Evolutionary conservation across 2,797 vertebrate genomes (phyloP).

Genomic region (Tarsius wallacei): DNA sequence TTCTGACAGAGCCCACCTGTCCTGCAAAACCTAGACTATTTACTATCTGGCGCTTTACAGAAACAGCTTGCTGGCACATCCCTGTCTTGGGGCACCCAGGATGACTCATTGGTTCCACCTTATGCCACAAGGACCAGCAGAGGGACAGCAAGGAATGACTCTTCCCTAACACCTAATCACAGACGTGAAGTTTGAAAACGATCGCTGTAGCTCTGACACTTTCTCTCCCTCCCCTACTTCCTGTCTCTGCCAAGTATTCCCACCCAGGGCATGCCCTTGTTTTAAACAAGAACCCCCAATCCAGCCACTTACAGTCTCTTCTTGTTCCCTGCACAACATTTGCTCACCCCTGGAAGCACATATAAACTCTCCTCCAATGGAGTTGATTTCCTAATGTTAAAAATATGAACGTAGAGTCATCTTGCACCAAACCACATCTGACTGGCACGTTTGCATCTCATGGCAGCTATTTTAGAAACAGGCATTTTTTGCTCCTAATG

Average conservation of each 20-base stretch:
- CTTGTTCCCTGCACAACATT: neutral
- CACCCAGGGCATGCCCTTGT: neutral
- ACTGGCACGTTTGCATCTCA: conserved; percentile 20
- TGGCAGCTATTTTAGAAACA: conserved; percentile 24
- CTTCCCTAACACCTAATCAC: neutral
- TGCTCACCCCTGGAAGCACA: conserved; percentile 16
- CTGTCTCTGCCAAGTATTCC: neutral
- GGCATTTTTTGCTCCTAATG: neutral
- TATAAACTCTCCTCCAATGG: conserved; percentile 11
- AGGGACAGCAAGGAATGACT: neutral
- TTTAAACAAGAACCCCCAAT: neutral
- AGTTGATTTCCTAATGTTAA: conserved; percentile 67
- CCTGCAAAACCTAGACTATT: neutral
- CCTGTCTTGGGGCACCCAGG: neutral
- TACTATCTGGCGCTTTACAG: neutral
- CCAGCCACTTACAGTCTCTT: conserved; percentile 22
- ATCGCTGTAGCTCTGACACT: neutral
- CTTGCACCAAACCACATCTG: conserved; percentile 31
- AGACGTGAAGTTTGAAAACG: neutral
- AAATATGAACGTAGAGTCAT: conserved; percentile 48
- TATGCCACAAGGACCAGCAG: too few relatives aligned
- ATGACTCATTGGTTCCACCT: neutral
- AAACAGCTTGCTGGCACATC: neutral
- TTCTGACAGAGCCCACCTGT: neutral
- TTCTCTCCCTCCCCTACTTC: neutral